Conservation (phyloP, 2,113 vertebrate species). For the Climacteris rufus region DNA sequence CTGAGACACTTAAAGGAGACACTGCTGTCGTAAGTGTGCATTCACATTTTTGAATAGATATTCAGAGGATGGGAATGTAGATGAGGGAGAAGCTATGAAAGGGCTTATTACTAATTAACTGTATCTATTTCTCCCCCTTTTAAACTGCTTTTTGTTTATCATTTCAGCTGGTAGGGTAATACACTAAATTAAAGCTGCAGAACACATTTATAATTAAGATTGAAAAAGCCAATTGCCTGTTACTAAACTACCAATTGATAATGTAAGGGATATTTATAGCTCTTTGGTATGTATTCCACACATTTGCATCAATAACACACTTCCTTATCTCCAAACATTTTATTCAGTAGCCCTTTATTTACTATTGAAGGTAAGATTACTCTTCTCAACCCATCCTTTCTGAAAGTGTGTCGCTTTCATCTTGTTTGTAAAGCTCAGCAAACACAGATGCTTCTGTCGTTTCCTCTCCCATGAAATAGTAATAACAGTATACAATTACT, state of each 20-base stretch:
- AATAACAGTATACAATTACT: not conserved
- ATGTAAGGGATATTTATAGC: constrained; percentile 67
- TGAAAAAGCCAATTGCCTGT: constrained; percentile 69
- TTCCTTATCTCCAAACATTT: constrained; percentile 56
- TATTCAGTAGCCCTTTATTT: constrained; percentile 5
- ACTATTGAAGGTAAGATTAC: constrained; percentile 39
- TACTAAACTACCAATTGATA: constrained; percentile 69
- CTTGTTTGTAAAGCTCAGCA: constrained; percentile 28
- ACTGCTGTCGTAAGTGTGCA: constrained; percentile 8
- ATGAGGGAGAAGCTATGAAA: constrained; percentile 48
- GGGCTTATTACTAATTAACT: constrained; percentile 55
- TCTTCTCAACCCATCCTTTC: not conserved
- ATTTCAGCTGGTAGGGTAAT: constrained; percentile 57
- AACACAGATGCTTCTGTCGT: not conserved
- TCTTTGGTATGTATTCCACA: constrained; percentile 55
- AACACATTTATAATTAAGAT: constrained; percentile 75
- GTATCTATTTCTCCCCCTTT: constrained; percentile 17
- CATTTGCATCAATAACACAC: constrained; percentile 69
- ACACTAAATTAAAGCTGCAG: constrained; percentile 63
- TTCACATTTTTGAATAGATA: constrained; percentile 56
- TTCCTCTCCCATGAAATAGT: not conserved
- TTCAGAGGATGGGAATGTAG: constrained; percentile 38
- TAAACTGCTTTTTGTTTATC: constrained; percentile 61
- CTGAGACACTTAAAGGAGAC: constrained; percentile 53
- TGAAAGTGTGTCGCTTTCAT: not conserved